These are phyloP conservation scores for Centruroides sculpturatus DNA, from an alignment of 1,140 invertebrate genomes.

Conservation along the genomic window DNA sequence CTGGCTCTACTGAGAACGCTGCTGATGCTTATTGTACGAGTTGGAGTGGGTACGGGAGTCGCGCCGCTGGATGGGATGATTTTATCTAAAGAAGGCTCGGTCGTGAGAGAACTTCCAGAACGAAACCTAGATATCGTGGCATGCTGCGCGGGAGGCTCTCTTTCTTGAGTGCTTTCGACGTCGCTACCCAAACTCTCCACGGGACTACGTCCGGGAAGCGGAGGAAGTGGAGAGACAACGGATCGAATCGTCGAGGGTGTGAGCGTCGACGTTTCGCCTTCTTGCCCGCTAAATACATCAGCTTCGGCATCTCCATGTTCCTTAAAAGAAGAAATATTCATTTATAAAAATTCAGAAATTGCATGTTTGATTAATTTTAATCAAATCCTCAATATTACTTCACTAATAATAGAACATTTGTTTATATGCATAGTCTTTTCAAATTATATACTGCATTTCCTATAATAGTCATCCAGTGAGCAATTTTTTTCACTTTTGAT, in stretches of 20 bases:
- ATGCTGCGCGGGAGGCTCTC: not conserved
- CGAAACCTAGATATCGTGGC: constrained; percentile 1
- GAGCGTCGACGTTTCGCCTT: constrained; percentile 12
- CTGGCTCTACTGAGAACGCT: constrained; percentile 17
- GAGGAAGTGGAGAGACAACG: constrained; percentile 13
- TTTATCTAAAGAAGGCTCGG: constrained; percentile 11
- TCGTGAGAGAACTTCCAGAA: constrained; percentile 3
- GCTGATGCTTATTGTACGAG: constrained; percentile 14
- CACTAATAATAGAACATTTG: too few relatives aligned
- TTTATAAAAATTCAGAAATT: too few relatives aligned
- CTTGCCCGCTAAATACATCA: constrained; percentile 11
- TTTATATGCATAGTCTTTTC: too few relatives aligned
- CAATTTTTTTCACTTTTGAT: too few relatives aligned
- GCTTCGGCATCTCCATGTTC: constrained; percentile 9
- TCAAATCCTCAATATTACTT: too few relatives aligned
- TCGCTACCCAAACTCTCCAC: constrained; percentile 13
- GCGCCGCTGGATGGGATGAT: constrained; percentile 5
- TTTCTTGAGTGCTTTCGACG: constrained; percentile 6
- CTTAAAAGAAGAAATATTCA: not conserved
- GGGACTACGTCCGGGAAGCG: constrained; percentile 7
- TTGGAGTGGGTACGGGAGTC: constrained; percentile 11
- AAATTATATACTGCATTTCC: too few relatives aligned
- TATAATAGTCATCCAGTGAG: too few relatives aligned
- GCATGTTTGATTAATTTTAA: too few relatives aligned
- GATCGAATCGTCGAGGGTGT: constrained; percentile 16